These are phyloP conservation scores for Callithrix jacchus DNA, from an alignment of 2,113 vertebrate species.

Conservation along the genomic window DNA sequence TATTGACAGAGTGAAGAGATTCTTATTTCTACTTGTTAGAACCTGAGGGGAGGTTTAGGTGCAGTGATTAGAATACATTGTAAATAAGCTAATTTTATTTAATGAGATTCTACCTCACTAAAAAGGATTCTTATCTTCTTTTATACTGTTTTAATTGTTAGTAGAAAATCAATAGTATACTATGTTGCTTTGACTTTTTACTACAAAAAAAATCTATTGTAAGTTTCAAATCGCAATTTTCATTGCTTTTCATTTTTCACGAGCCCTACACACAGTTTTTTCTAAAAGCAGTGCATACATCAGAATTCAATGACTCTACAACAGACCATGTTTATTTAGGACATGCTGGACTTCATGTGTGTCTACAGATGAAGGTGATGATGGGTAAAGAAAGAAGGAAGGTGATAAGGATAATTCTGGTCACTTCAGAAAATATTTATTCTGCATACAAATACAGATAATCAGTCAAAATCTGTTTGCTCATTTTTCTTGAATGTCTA, in stretches of 20 bases:
- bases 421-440: neutral
- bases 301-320: neutral
- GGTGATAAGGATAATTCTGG: neutral
- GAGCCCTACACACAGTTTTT: too few relatives aligned
- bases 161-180: neutral
- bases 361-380: neutral
- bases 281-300: neutral
- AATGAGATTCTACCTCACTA: neutral
- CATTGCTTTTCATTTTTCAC: neutral
- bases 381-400: neutral
- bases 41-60: neutral
- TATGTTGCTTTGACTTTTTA: neutral
- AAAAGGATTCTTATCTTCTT: neutral
- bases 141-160: neutral
- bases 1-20: neutral
- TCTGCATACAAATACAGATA: neutral
- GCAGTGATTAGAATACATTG: neutral
- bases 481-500: neutral
- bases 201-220: neutral
- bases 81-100: neutral
- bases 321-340: neutral
- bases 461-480: neutral
- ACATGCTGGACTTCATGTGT: neutral
- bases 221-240: neutral
- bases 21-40: neutral